Percentiles rank a stretch among this genome's conserved stretches.
phyloP scores from a whole-genome alignment of 1,140 invertebrate species.

The Diuraphis noxia region DNA sequence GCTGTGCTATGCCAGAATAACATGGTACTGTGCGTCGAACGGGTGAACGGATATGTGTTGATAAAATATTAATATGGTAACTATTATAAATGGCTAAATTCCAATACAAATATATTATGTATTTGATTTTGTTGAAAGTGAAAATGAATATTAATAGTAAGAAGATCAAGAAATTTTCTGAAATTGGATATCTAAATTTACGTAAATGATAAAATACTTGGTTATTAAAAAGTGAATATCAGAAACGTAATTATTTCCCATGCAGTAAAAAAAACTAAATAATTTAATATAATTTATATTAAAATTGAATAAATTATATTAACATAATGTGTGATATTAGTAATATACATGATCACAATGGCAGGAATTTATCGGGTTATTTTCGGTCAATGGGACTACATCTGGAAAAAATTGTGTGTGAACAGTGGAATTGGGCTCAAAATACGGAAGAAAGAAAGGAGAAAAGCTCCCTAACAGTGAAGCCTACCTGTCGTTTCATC shows the following conservation, averaged over 20 bases:
- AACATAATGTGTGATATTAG: background rate
- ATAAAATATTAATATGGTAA: too few relatives aligned
- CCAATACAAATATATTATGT: too few relatives aligned
- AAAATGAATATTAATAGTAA: too few relatives aligned
- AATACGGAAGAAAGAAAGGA: rapidly evolving
- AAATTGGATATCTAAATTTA: too few relatives aligned
- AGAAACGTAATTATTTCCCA: too few relatives aligned
- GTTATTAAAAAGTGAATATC: too few relatives aligned
- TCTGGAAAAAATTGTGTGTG: background rate
- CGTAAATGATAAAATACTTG: too few relatives aligned
- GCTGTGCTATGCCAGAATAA: background rate
- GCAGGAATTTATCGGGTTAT: rapidly evolving
- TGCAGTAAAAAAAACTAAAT: background rate
- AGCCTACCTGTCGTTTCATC: background rate
- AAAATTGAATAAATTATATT: background rate
- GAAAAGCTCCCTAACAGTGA: background rate
- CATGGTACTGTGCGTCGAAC: background rate
- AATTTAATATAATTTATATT: background rate
- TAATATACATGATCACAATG: background rate
- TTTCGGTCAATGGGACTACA: background rate
- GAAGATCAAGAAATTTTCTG: too few relatives aligned
- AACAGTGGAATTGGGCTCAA: background rate
- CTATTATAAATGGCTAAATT: too few relatives aligned
- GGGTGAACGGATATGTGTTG: background rate
- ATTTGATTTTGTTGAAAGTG: too few relatives aligned